Conservation (phyloP, 2,888 invertebrate genomes). For the Congeria kusceri region DNA sequence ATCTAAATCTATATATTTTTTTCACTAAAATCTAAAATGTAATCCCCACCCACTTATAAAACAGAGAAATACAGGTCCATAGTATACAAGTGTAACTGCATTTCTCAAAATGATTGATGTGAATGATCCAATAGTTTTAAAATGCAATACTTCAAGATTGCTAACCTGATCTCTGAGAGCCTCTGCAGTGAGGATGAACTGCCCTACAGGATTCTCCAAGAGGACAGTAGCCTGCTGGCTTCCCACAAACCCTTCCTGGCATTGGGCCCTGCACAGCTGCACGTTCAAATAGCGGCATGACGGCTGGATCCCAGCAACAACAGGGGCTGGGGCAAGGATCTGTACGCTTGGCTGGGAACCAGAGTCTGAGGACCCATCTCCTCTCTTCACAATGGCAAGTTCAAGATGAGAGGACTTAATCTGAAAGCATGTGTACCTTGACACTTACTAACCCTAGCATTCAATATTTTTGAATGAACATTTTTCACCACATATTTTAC, state of each 20-base stretch:
- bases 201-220: constrained; percentile 88
- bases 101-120: too few species aligned
- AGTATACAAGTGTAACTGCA: too few species aligned
- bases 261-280: constrained; percentile 89
- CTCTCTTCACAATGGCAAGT: constrained; percentile 89
- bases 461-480: background rate
- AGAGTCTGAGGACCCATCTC: constrained; percentile 16
- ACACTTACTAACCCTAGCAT: background rate
- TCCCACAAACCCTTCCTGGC: constrained; percentile 88
- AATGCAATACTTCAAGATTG: too few species aligned
- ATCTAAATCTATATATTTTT: too few species aligned
- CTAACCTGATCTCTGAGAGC: constrained; percentile 63
- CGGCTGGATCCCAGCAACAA: constrained; percentile 68
- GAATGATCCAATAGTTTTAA: too few species aligned
- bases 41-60: too few species aligned
- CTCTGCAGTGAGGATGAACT: constrained; percentile 57
- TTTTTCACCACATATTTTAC: too few species aligned
- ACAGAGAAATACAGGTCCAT: too few species aligned
- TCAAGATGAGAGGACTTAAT: constrained; percentile 91
- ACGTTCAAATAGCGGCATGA: constrained; percentile 89
- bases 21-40: too few species aligned
- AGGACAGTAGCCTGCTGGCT: constrained; percentile 89
- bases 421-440: constrained; percentile 80
- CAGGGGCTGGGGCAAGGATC: constrained; percentile 72
- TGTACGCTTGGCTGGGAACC: background rate